Percentiles rank a stretch among this genome's conserved stretches.
phyloP scores from a whole-genome alignment of 2,888 invertebrate genomes.

The Achlya flavicornis region DNA sequence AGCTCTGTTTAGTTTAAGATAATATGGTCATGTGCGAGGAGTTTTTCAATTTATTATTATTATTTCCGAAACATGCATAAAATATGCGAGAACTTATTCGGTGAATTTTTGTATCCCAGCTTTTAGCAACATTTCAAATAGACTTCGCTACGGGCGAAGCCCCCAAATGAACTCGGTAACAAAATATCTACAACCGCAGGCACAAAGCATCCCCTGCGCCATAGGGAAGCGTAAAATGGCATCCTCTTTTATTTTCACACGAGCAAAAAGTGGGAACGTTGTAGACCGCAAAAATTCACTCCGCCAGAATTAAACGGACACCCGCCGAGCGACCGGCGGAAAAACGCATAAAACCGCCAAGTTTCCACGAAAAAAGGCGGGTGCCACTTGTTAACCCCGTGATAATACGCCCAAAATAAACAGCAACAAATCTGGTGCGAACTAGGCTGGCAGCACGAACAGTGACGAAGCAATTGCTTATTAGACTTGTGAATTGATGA shows the following conservation, averaged over 20 bases:
- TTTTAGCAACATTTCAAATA: neutral
- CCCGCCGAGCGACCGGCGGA: conserved; percentile 22
- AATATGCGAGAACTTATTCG: neutral
- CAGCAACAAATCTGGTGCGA: neutral
- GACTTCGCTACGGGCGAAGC: neutral
- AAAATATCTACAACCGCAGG: conserved; percentile 21
- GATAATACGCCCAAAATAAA: conserved; percentile 12
- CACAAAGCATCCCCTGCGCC: conserved; percentile 24
- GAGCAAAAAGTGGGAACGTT: conserved; percentile 28
- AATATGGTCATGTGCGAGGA: no score
- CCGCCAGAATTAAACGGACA: conserved; percentile 36
- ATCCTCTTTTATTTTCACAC: conserved; percentile 26
- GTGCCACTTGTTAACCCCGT: conserved; percentile 13
- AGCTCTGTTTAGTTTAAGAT: no score
- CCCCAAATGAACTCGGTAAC: conserved; percentile 15
- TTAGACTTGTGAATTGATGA: neutral
- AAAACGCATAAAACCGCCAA: conserved; percentile 13
- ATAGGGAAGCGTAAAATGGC: conserved; percentile 28
- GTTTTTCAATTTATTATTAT: no score
- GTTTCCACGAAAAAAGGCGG: neutral
- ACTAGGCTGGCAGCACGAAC: neutral
- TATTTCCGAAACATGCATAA: no score
- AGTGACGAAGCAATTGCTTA: neutral
- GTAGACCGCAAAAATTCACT: conserved; percentile 41
- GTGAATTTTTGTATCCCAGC: neutral